Conservation (phyloP, 2,888 invertebrate genomes). For the Eilema caniola region DNA sequence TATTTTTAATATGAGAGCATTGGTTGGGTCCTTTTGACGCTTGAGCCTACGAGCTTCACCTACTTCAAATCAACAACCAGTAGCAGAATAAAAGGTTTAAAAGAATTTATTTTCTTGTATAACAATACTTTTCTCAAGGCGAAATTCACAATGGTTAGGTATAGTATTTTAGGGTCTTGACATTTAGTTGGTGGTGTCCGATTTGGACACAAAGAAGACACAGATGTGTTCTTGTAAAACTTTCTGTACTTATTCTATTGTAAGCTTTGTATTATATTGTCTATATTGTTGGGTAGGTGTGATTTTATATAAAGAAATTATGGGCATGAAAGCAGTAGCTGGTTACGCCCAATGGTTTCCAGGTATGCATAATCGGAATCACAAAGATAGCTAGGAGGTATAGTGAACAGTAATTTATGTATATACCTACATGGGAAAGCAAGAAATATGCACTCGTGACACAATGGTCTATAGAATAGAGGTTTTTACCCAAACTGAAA, state of each 20-base stretch:
- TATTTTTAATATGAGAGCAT: background rate
- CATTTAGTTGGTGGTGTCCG: background rate
- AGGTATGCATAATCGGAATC: background rate
- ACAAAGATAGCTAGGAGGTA: background rate
- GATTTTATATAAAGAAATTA: background rate
- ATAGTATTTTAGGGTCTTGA: background rate
- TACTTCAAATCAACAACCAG: background rate
- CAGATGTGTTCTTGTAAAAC: background rate
- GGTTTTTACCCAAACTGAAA: too few species aligned
- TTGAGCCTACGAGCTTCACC: background rate
- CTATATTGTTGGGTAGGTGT: background rate
- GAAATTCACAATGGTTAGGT: background rate
- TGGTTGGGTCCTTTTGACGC: background rate
- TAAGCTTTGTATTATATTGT: background rate
- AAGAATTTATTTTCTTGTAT: background rate
- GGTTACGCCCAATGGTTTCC: background rate
- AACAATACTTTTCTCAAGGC: background rate
- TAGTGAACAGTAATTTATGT: too few species aligned
- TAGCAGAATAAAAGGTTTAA: background rate
- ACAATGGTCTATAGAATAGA: too few species aligned
- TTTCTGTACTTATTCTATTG: background rate
- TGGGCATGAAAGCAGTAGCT: background rate
- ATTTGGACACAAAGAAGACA: background rate
- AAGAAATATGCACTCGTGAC: too few species aligned
- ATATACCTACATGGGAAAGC: too few species aligned